Conservation (phyloP, 2,888 invertebrate genomes). For the Eulithis testata region DNA sequence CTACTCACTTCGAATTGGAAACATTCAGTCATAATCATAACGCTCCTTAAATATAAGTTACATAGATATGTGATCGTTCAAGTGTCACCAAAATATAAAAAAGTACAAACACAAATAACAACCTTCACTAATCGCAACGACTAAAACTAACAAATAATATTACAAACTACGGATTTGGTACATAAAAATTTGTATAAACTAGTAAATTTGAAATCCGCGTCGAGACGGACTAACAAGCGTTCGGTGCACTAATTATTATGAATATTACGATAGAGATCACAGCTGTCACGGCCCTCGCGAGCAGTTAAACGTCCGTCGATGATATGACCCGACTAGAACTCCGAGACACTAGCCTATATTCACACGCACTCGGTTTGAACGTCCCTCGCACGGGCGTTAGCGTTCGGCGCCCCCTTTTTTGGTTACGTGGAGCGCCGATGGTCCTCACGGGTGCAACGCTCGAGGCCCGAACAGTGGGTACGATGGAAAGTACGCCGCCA, state of each 20-base stretch:
- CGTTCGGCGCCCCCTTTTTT: conserved; percentile 83
- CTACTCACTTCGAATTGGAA: conserved; percentile 51
- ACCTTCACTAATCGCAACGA: conserved; percentile 79
- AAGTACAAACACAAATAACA: conserved; percentile 82
- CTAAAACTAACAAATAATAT: conserved; percentile 75
- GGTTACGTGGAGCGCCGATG: conserved; percentile 90
- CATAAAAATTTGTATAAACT: conserved; percentile 82
- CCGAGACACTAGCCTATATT: conserved; percentile 74
- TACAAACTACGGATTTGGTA: conserved; percentile 82
- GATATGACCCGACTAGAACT: conserved; percentile 80
- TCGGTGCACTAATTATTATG: conserved; percentile 76
- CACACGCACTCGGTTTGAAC: conserved; percentile 75
- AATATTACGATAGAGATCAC: conserved; percentile 83
- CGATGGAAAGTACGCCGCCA: conserved; percentile 94
- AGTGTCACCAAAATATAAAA: conserved; percentile 57
- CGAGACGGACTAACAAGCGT: conserved; percentile 66
- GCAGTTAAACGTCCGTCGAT: conserved; percentile 71
- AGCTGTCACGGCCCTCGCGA: conserved; percentile 69
- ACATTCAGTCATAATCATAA: conserved; percentile 59
- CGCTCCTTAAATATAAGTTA: conserved; percentile 56
- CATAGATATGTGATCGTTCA: conserved; percentile 70
- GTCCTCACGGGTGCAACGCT: conserved; percentile 88
- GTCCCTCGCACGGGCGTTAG: conserved; percentile 80
- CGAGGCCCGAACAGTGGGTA: conserved; percentile 94
- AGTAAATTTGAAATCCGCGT: conserved; percentile 64